Evolutionary conservation across 2,113 vertebrate genomes (phyloP).

Genomic region (Ptilonorhynchus violaceus): DNA sequence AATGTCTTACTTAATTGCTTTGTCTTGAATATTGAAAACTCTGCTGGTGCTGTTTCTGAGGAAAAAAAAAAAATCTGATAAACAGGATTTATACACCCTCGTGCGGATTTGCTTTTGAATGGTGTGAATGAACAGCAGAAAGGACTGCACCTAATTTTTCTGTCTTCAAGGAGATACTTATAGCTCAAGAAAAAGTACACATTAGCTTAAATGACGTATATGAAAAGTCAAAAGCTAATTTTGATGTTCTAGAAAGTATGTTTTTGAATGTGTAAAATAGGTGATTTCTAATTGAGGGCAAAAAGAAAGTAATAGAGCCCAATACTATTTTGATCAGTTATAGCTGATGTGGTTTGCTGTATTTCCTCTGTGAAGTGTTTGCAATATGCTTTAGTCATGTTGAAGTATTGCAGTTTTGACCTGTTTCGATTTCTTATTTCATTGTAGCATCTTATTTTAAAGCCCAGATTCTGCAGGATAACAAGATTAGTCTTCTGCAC

Average conservation of each 20-base stretch:
- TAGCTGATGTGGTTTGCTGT: not conserved
- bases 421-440: slow-evolving; percentile 19
- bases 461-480: not conserved
- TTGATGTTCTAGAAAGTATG: not conserved
- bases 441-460: slow-evolving; percentile 41
- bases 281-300: not conserved
- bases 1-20: not conserved
- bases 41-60: not conserved
- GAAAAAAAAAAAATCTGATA: not conserved
- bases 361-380: not conserved
- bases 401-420: slow-evolving; percentile 29
- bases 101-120: not conserved
- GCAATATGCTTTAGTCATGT: slow-evolving; percentile 23
- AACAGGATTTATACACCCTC: not conserved
- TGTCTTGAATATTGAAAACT: not conserved
- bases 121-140: not conserved
- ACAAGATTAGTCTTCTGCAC: slow-evolving; percentile 29
- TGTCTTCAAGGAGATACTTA: not conserved
- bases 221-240: not conserved
- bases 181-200: not conserved
- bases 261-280: not conserved
- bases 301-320: not conserved
- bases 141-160: not conserved
- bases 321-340: not conserved
- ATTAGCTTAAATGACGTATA: not conserved